Conservation (phyloP, 2,113 vertebrate genomes). For the Nesogale talazaci region DNA sequence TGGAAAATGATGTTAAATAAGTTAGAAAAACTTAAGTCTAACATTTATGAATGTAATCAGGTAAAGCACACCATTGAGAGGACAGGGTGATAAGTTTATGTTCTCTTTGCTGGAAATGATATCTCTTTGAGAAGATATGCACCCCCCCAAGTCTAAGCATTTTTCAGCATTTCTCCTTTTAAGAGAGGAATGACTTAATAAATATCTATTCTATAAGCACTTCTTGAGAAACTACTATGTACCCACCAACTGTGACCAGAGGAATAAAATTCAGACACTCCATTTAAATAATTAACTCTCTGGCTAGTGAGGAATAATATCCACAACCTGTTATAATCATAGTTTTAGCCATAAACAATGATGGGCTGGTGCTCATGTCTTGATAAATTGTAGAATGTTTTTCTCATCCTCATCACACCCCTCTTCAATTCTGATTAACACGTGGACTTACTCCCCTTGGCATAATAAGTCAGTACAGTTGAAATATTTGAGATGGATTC, state of each 20-base stretch:
- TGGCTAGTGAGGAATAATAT: neutral
- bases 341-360: neutral
- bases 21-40: conserved; percentile 29
- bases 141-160: neutral
- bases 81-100: neutral
- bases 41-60: conserved; percentile 41
- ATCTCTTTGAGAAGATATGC: neutral
- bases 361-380: neutral
- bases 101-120: conserved; percentile 41
- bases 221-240: neutral
- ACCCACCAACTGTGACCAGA: neutral
- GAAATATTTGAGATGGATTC: neutral
- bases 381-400: neutral
- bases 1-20: conserved; percentile 68
- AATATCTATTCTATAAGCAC: neutral
- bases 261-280: neutral
- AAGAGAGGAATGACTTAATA: conserved; percentile 16
- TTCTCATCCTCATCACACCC: neutral
- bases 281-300: neutral
- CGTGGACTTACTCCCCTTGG: neutral
- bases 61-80: neutral
- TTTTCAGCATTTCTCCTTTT: conserved; percentile 45
- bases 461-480: neutral
- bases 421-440: neutral
- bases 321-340: neutral